Evolutionary conservation across 2,797 vertebrate species (phyloP).

Genomic region (Melanotaenia nigrans): DNA sequence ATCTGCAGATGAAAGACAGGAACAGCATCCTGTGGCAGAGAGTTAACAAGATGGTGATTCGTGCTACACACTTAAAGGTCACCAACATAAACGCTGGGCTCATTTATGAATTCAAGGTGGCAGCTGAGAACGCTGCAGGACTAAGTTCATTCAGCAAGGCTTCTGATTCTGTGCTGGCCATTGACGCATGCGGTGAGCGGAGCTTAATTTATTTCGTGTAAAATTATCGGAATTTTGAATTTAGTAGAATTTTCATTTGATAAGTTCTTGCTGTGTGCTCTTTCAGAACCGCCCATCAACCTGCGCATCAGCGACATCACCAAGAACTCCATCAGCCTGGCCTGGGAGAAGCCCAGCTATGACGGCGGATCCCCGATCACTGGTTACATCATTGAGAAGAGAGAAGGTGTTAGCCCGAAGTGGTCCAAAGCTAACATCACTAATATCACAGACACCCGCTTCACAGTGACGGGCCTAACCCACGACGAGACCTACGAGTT

Average conservation of each 20-base stretch:
- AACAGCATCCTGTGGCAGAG: conserved; percentile 98
- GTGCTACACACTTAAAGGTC: conserved; percentile 94
- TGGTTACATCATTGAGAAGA: conserved; percentile 93
- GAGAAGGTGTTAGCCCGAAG: conserved; percentile 85
- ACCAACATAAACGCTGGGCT: conserved; percentile 90
- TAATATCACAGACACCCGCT: conserved; percentile 91
- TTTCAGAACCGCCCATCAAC: conserved; percentile 91
- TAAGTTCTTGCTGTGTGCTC: not conserved
- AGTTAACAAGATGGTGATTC: conserved; percentile 92
- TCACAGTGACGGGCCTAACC: conserved; percentile 89
- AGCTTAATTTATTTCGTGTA: conserved; percentile 3
- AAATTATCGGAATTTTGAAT: not conserved
- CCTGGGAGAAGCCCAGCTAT: conserved; percentile 93
- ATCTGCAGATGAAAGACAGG: conserved; percentile 97
- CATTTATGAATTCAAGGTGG: conserved; percentile 98
- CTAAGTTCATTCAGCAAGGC: conserved; percentile 90
- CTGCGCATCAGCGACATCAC: conserved; percentile 93
- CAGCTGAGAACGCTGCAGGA: conserved; percentile 96
- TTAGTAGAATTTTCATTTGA: not conserved
- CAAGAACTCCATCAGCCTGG: conserved; percentile 90
- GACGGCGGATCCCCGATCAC: conserved; percentile 95
- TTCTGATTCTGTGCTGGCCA: conserved; percentile 95
- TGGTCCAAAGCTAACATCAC: conserved; percentile 94
- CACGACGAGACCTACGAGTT: conserved; percentile 95
- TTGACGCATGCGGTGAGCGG: conserved; percentile 95